Evolutionary conservation across 2,113 vertebrate species (phyloP).

Genomic region (Neoarius graeffei): DNA sequence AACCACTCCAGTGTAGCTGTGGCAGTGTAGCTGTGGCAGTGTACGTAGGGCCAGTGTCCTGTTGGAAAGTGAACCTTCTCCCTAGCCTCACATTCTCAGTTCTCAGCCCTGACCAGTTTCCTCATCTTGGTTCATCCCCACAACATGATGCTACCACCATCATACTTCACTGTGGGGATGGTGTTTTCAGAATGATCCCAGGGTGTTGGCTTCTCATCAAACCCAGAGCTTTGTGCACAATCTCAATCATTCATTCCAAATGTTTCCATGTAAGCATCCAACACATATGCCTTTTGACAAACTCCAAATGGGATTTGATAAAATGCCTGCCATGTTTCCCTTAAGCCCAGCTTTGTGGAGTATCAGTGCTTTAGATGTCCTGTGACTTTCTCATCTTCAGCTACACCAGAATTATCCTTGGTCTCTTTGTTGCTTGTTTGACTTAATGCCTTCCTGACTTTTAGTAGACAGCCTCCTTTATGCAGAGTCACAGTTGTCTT

Average conservation of each 20-base stretch:
- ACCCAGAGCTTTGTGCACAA: background rate
- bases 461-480: background rate
- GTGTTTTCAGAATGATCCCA: background rate
- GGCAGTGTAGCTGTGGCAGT: background rate
- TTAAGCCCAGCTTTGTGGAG: too few species aligned
- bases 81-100: background rate
- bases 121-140: background rate
- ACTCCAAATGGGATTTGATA: background rate
- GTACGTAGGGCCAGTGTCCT: background rate
- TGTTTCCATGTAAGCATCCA: too few species aligned
- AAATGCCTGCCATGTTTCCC: background rate
- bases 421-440: background rate
- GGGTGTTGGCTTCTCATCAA: background rate
- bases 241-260: background rate
- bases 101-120: background rate
- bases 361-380: too few species aligned
- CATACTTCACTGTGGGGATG: background rate
- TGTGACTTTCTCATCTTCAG: too few species aligned
- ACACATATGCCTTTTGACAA: too few species aligned
- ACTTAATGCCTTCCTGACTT: background rate
- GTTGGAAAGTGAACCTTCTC: background rate
- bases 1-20: background rate
- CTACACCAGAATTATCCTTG: background rate
- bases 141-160: background rate
- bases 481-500: background rate